Conservation (phyloP, 2,888 invertebrate species). For the Sesia bembeciformis region DNA sequence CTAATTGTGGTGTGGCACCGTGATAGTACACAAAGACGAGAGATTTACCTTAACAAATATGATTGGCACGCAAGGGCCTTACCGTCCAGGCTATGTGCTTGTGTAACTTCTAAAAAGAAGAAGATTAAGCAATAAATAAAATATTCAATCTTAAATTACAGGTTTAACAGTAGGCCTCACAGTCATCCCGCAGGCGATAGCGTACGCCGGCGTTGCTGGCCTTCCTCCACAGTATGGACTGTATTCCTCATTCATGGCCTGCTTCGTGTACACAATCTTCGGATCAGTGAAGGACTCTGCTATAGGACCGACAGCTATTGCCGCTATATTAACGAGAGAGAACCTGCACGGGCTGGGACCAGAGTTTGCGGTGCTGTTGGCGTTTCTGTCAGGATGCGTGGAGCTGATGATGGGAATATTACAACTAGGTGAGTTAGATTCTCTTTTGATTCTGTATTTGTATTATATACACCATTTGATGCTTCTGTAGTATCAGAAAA, state of each 20-base stretch:
- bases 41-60: no score
- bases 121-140: no score
- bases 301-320: slow-evolving; percentile 90
- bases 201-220: slow-evolving; percentile 87
- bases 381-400: slow-evolving; percentile 81
- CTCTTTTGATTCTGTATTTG: background rate
- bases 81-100: no score
- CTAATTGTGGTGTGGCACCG: no score
- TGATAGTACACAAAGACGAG: no score
- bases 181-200: slow-evolving; percentile 88
- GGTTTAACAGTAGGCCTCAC: slow-evolving; percentile 82
- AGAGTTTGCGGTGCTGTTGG: slow-evolving; percentile 81
- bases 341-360: slow-evolving; percentile 81
- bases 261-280: slow-evolving; percentile 91
- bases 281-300: slow-evolving; percentile 84
- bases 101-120: no score
- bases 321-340: slow-evolving; percentile 85
- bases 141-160: slow-evolving; percentile 14
- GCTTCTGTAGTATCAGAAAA: no score
- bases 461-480: no score
- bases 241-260: slow-evolving; percentile 95
- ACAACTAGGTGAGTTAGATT: slow-evolving; percentile 77
- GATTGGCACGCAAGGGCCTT: no score
- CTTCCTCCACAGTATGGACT: slow-evolving; percentile 86
- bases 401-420: slow-evolving; percentile 82